Conservation (phyloP, 2,797 vertebrate genomes). For the Chiroxiphia lanceolata region DNA sequence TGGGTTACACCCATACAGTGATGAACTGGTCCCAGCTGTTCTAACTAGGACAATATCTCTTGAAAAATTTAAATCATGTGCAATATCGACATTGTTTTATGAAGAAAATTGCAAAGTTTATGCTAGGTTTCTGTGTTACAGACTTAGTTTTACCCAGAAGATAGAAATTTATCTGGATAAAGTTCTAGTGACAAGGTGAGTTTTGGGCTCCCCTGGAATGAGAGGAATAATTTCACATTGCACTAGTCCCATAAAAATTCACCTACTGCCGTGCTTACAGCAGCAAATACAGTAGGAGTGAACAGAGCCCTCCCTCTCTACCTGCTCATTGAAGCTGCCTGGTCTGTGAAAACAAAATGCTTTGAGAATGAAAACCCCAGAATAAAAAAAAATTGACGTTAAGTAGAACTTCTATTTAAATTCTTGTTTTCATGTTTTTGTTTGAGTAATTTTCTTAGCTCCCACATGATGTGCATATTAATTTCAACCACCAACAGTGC, state of each 20-base stretch:
- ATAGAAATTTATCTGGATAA: background rate
- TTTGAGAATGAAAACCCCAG: background rate
- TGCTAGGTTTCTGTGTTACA: background rate
- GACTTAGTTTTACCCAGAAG: background rate
- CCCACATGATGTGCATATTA: background rate
- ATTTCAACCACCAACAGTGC: background rate
- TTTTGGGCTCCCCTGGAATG: background rate
- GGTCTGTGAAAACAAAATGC: background rate
- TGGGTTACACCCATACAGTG: too few relatives aligned
- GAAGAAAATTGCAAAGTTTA: background rate
- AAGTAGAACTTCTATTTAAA: background rate
- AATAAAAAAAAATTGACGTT: background rate
- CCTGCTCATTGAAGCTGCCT: background rate
- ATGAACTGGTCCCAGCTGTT: too few relatives aligned
- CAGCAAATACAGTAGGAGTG: accelerated
- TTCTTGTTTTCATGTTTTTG: background rate
- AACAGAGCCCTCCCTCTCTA: background rate
- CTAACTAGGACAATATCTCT: too few relatives aligned
- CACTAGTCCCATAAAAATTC: background rate
- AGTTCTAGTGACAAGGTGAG: background rate
- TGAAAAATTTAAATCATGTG: background rate
- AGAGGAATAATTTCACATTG: background rate
- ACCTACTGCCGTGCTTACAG: background rate
- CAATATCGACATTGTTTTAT: background rate
- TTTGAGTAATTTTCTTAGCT: background rate